A percentile compares a stretch with the other conserved stretches of the same genome.
Evolutionary conservation across 2,797 vertebrate species (phyloP).

Genomic region (Gymnothorax javanicus): DNA sequence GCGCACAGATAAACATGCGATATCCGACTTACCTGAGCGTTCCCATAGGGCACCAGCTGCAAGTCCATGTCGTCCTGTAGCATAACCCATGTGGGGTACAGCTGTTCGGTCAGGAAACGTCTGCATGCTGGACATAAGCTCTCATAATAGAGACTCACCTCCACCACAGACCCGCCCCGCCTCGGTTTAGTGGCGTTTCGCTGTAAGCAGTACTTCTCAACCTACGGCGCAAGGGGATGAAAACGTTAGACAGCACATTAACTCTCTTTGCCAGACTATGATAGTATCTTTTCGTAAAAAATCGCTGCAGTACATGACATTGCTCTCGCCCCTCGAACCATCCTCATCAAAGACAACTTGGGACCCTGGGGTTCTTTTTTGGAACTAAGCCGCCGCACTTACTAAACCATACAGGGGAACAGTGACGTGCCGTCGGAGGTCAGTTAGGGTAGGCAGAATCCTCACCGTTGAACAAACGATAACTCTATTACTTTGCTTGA

Average conservation of each 20-base stretch:
- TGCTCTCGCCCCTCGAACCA: neutral
- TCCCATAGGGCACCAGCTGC: constrained; percentile 86
- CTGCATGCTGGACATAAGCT: constrained; percentile 81
- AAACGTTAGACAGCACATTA: neutral
- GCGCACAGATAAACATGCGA: neutral
- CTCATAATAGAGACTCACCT: constrained; percentile 84
- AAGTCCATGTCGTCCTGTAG: constrained; percentile 75
- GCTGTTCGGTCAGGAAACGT: constrained; percentile 69
- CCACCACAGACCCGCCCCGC: constrained; percentile 58
- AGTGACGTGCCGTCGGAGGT: neutral
- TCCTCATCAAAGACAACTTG: neutral
- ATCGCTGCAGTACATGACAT: neutral
- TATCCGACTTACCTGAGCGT: constrained; percentile 73
- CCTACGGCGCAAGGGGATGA: constrained; percentile 57
- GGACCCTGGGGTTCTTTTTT: neutral
- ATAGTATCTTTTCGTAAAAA: neutral
- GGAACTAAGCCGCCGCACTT: neutral
- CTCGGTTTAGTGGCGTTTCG: constrained; percentile 42
- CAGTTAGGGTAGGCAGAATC: no score
- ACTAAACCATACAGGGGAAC: neutral
- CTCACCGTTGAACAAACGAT: no score
- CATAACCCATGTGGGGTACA: constrained; percentile 85
- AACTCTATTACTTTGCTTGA: no score
- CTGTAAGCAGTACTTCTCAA: constrained; percentile 74
- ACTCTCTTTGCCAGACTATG: neutral